Base-by-base conservation (phyloP, 2,113 vertebrate genomes). In the Murina feae region DNA sequence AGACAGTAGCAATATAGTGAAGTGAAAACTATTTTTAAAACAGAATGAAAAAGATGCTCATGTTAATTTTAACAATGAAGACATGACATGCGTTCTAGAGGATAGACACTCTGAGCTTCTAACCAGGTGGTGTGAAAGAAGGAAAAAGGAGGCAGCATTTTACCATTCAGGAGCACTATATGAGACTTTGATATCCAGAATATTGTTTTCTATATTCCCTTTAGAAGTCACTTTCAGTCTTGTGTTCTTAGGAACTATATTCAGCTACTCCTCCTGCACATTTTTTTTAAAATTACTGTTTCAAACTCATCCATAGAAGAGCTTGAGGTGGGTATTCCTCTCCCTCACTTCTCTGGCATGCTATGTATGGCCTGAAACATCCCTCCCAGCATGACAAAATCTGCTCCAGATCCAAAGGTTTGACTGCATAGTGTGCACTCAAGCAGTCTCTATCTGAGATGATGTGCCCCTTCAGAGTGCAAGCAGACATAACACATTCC, bases 261-360 rank as follows among this genome's bases (percentile, higher is more conserved):
- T 98, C 98, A 8, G 98, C 98, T 82, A 99, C 98, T 1, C 98
- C 98, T 39, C 98, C 98, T 4, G 97, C 97, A 4, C 99, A 98
- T 68, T 98, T 98, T 97, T 98, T 98, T n/a, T n/a, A n/a, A 98
- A 99, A 99, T 98, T 6, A 98, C 98, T 1, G 95, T 98, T 95
- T 99, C 98, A 0, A 99, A 99, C 98, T 99, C 98, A 99, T 99
- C 55, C 98, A 9, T 98, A 99, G 91, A 99, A 99, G 65, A 99
- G 96, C 93, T 99, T 99, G 97, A 99, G 78, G 96, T 98, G 98
- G 83, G 98, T 98, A 2, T 97, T 98, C 85, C 98, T 99, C 97
- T 98, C 98, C 1, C 99, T 98, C 49, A 96, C 88, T 89, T 99
- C 98, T 0, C 98, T 98, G 0, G 98, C 94, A 4, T 97, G 98